Base-by-base conservation (phyloP, 1,140 invertebrate genomes). In the Leptinotarsa lineolata region DNA sequence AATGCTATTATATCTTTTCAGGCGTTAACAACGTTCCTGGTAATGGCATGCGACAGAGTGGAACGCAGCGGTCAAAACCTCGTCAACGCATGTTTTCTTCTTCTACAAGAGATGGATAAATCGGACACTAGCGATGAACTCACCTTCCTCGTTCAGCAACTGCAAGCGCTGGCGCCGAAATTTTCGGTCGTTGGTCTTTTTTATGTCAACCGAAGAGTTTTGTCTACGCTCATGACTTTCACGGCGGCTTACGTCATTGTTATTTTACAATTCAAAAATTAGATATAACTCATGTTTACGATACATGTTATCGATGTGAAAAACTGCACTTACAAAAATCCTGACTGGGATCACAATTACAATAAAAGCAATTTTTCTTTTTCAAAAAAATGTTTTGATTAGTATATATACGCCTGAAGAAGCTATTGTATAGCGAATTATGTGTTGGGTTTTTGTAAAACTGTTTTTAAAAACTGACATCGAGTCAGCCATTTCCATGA, bases 261-360 rank as follows among this genome's bases (percentile, higher is more conserved):
- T 13, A 63, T 63, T 63, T 20, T 63, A 21, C 61, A 63, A 30
- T 63, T 63, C 61, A 63, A 20, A 63, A 54, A 54, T 18, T 54
- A 39, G 30, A 39, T 39, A 11, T 11, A 39, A 39, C 30, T 39
- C 11, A 39, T 39, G 30, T 39, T 39, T 39, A 39, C 11, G 8
- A 11, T 39, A 39, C 8, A 39, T 11, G 30, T 11, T 39, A 11
- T 11, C 8, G 30, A 8, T 39, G 30, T 39, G 8, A 39, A 39
- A 39, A 11, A 39, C 30, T 39, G 8, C 30, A 39, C 30, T 11
- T 39, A 8, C 8, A 11, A 39, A 39, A 39, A 39, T 3, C 30
- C 30, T 39, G 30, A 39, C 30, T 0, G 11, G 2, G 30, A 39
- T 11, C 30, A n/a, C n/a, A n/a, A n/a, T n/a, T n/a, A n/a, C n/a